Conservation (phyloP, 2,113 vertebrate species). For the Pachycephala philippinensis region DNA sequence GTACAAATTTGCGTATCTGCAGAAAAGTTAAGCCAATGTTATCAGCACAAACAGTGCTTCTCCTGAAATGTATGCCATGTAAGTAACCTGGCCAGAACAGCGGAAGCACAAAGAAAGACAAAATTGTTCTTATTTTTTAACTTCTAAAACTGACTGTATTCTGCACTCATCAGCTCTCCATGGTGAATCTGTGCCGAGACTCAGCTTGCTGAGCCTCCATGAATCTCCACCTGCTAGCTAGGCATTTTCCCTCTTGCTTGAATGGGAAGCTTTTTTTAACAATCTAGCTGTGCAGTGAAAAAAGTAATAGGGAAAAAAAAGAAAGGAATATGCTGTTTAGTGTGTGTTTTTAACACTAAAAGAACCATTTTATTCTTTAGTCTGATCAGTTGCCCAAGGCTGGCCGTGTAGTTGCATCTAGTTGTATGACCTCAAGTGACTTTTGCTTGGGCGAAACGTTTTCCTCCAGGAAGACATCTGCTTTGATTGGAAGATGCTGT, state of each 20-base stretch:
- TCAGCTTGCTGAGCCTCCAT: neutral
- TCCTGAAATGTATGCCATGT: neutral
- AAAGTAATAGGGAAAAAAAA: rapidly evolving
- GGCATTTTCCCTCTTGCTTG: neutral
- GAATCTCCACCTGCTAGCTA: neutral
- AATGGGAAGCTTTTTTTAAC: neutral
- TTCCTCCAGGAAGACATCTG: neutral
- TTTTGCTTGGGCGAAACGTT: neutral
- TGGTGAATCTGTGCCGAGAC: neutral
- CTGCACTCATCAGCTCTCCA: neutral
- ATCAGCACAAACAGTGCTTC: neutral
- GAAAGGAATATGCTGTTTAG: neutral
- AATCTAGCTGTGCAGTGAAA: neutral
- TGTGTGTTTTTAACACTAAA: neutral
- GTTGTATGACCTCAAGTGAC: neutral
- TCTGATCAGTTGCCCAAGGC: neutral
- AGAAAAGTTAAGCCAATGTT: neutral
- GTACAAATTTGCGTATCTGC: neutral
- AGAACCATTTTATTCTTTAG: neutral
- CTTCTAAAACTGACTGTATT: neutral
- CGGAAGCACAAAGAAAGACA: neutral
- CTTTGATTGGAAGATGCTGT: neutral
- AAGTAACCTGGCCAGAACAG: neutral
- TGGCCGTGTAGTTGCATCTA: neutral
- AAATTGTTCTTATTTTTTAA: neutral